Percentiles rank a stretch among this genome's conserved stretches.
Evolutionary conservation across 2,888 invertebrate species (phyloP).

Genomic region (Rhingia rostrata): DNA sequence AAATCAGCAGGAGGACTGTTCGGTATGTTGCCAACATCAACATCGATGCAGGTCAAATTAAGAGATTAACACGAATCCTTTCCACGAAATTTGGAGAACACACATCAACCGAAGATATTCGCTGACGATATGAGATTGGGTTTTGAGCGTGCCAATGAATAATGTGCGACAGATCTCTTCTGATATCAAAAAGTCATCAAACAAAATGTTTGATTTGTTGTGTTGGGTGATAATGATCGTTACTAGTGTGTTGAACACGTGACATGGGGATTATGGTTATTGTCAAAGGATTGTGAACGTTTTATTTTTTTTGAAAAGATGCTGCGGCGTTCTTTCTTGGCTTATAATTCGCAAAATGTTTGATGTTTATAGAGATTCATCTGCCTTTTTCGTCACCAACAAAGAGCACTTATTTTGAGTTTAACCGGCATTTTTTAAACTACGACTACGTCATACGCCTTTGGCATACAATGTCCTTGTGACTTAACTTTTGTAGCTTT

Average conservation of each 20-base stretch:
- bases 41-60: slow-evolving; percentile 62
- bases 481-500: too few species aligned
- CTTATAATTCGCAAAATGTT: not conserved
- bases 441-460: too few species aligned
- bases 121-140: slow-evolving; percentile 6
- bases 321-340: not conserved
- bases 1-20: slow-evolving; percentile 53
- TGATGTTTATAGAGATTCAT: not conserved
- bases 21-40: slow-evolving; percentile 31
- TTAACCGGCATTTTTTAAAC: slow-evolving; percentile 2
- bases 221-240: slow-evolving; percentile 18
- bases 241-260: slow-evolving; percentile 48
- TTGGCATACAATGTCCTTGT: too few species aligned
- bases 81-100: slow-evolving; percentile 13
- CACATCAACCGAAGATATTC: not conserved
- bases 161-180: slow-evolving; percentile 17
- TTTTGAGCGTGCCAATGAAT: slow-evolving; percentile 23
- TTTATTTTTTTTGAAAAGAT: not conserved
- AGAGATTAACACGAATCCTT: slow-evolving; percentile 58
- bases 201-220: not conserved
- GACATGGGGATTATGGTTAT: slow-evolving; percentile 28
- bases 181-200: slow-evolving; percentile 28
- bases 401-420: slow-evolving; percentile 7
- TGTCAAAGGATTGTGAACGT: slow-evolving; percentile 45
- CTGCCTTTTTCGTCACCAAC: slow-evolving; percentile 6